Evolutionary conservation across 2,888 invertebrate genomes (phyloP).

Genomic region (Odontomyia ornata): DNA sequence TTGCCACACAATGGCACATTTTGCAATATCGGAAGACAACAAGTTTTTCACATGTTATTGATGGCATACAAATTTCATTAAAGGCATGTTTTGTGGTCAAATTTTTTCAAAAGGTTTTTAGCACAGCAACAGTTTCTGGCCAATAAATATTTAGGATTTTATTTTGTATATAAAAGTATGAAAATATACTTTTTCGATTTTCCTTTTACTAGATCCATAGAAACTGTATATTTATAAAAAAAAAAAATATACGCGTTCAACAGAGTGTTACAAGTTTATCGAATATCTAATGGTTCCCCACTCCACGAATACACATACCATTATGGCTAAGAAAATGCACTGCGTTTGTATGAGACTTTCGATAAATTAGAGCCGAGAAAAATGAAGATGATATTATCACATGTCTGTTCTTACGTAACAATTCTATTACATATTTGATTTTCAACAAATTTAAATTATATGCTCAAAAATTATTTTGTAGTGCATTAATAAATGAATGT

Average conservation of each 20-base stretch:
- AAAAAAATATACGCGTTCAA: no score
- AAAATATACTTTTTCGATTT: background rate
- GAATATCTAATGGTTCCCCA: no score
- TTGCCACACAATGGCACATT: no score
- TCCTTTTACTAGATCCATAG: background rate
- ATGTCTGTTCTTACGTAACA: no score
- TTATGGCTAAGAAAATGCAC: slow-evolving; percentile 29
- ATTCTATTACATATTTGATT: no score
- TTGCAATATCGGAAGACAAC: slow-evolving; percentile 18
- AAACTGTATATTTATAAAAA: background rate
- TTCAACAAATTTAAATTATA: no score
- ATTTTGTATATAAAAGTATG: background rate
- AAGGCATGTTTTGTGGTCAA: no score
- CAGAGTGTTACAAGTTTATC: no score
- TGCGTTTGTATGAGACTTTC: background rate
- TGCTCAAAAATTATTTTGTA: no score
- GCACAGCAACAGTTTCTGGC: background rate
- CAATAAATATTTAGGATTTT: no score
- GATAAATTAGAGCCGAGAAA: slow-evolving; percentile 12
- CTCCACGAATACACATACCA: background rate
- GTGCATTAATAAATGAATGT: no score
- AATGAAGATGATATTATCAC: slow-evolving; percentile 32
- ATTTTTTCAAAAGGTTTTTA: no score
- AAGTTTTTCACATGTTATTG: background rate
- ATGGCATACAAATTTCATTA: background rate